Base-by-base conservation (phyloP, 2,113 vertebrate genomes). In the Mohoua ochrocephala region DNA sequence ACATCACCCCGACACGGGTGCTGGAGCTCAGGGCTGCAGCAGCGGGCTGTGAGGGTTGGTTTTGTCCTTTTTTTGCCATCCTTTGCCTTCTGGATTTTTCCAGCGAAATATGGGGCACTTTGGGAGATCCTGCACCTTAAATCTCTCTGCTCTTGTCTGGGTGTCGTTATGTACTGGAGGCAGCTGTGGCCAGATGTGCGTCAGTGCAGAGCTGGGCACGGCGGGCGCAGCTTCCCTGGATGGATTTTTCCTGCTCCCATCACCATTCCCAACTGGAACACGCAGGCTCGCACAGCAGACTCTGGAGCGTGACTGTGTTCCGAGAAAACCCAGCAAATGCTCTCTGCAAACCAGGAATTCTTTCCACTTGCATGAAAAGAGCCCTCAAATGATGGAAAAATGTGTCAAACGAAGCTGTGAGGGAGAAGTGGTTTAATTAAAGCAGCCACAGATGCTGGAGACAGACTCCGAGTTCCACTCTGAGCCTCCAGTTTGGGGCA, bases 341-440 rank as follows among this genome's bases (percentile, higher is more conserved):
- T 47, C 82, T 28, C 54, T 71, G 49, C 17, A 49, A 87, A 56
- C 70, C 10, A 0, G 82, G 90, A 93, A 96, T 95, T 91, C 81
- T 93, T 97, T 94, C 96, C 96, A 88, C n/a, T 93, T 35, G 49
- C 27, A 89, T 27, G 57, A 89, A 95, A 91, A 93, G 49, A 83
- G 14, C 87, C 61, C 87, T 78, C 68, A 59, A 90, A 94, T 77
- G 56, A 53, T 4, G 78, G 74, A 82, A 93, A 93, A 94, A 87
- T 49, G 49, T 73, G 90, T 60, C 90, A 85, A 90, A 68, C 18
- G 18, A 79, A 68, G 88, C 65, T 35, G n/a, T 11, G 49, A 60
- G 81, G 80, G 87, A 89, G 54, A 91, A 81, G 73, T 2, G 60
- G 61, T 41, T 79, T 45, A 92, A 90, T 35, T 84, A 79, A 57